A percentile compares a stretch with the other conserved stretches of the same genome.
Conservation (phyloP, 2,797 vertebrate genomes). For the Somateria mollissima region DNA sequence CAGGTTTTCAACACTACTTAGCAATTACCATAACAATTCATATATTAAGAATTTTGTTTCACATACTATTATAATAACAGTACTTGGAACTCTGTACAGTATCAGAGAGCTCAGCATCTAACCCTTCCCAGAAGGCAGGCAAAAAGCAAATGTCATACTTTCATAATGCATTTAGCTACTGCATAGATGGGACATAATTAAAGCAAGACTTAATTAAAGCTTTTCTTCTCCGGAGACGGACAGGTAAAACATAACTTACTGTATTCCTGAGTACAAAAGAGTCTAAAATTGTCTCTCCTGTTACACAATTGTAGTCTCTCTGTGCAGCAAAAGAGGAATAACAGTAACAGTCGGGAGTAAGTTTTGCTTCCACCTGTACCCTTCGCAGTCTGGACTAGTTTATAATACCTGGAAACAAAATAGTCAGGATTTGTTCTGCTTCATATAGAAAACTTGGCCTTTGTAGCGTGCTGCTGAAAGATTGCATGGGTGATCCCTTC, state of each 20-base stretch:
- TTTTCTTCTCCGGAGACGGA: conserved; percentile 61
- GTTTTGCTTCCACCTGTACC: not conserved
- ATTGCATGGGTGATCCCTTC: not conserved
- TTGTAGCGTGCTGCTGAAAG: not conserved
- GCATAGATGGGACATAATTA: conserved; percentile 63
- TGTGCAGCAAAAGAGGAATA: not conserved
- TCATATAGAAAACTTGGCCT: not conserved
- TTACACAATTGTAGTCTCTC: conserved; percentile 19
- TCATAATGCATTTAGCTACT: conserved; percentile 47
- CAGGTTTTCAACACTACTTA: not conserved
- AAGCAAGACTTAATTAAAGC: conserved; percentile 70
- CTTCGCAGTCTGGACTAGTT: conserved; percentile 1
- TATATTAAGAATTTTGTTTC: conserved; percentile 39
- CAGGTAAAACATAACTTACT: conserved; percentile 64
- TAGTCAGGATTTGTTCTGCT: not conserved
- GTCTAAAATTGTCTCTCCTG: conserved; percentile 39
- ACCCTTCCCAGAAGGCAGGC: conserved; percentile 54
- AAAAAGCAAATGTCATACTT: conserved; percentile 63
- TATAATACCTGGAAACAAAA: conserved; percentile 3
- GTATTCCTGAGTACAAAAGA: conserved; percentile 35
- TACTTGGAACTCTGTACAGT: conserved; percentile 13
- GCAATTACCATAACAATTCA: conserved; percentile 26
- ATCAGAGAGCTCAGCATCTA: conserved; percentile 40
- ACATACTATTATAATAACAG: conserved; percentile 47
- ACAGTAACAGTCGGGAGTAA: not conserved